Percentiles rank a stretch among this genome's conserved stretches.
Evolutionary conservation across 2,888 invertebrate genomes (phyloP).

Genomic region (Cheilosia impressa): DNA sequence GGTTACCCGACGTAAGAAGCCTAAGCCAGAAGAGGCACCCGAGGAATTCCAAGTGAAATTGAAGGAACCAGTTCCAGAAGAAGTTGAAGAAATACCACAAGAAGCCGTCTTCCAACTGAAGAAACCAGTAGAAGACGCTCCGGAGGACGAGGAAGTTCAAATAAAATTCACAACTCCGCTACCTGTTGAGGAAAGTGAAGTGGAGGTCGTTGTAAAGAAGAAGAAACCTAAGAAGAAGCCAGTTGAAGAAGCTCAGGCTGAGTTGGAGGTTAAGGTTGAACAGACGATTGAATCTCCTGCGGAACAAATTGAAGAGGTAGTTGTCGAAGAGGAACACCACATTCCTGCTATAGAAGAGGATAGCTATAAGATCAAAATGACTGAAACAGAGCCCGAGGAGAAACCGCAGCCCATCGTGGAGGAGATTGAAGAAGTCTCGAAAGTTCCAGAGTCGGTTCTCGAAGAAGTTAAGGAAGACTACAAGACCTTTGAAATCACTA

Average conservation of each 20-base stretch:
- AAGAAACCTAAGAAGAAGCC: slow-evolving; percentile 80
- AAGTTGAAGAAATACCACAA: slow-evolving; percentile 77
- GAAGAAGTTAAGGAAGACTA: slow-evolving; percentile 76
- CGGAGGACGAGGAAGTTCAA: slow-evolving; percentile 81
- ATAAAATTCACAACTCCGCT: slow-evolving; percentile 77
- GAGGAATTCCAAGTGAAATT: slow-evolving; percentile 80
- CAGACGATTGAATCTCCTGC: slow-evolving; percentile 76
- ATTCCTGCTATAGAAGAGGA: slow-evolving; percentile 59
- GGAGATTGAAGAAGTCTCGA: slow-evolving; percentile 74
- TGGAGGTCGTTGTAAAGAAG: slow-evolving; percentile 76
- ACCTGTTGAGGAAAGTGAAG: slow-evolving; percentile 66
- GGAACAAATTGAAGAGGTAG: slow-evolving; percentile 74
- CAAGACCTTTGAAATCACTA: slow-evolving; percentile 79
- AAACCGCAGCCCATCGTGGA: slow-evolving; percentile 77
- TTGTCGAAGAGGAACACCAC: slow-evolving; percentile 69
- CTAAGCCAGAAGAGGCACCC: slow-evolving; percentile 78
- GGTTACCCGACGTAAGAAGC: slow-evolving; percentile 81
- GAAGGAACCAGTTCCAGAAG: slow-evolving; percentile 77
- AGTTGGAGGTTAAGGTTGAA: slow-evolving; percentile 77
- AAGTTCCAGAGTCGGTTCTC: slow-evolving; percentile 60
- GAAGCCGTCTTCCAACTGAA: slow-evolving; percentile 65
- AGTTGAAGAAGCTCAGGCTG: slow-evolving; percentile 76
- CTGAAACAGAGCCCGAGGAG: slow-evolving; percentile 78
- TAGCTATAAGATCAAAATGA: slow-evolving; percentile 78
- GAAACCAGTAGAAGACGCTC: slow-evolving; percentile 76